Evolutionary conservation across 2,113 vertebrate species (phyloP), one percentile per base, ranked within the genome.

Genomic region (Ciconia stormi): DNA sequence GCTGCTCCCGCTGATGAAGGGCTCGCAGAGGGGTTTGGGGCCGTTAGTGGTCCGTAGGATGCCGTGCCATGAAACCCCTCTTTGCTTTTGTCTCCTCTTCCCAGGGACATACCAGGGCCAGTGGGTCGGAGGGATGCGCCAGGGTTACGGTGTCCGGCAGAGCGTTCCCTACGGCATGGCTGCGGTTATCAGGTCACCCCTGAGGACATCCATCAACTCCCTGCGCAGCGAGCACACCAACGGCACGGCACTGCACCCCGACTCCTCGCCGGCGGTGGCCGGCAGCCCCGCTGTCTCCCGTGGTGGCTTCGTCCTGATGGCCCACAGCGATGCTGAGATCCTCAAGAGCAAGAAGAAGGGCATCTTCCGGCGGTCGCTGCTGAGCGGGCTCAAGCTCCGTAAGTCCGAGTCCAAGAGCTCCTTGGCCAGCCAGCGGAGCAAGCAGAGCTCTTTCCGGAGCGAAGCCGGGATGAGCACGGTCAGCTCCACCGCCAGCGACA

Each of bases 381-480:
- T 99, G 61, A 99, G 99, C 9, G 99, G 99, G 59, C 98, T 99
- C 96, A 99, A 99, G 98, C 98, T 99, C 83, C 99, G 99, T 27
- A 99, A 99, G 92, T 99, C 99, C 0, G 99, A 99, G 96, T 99
- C 99, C 95, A 99, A 99, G 97, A 99, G 99, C 96, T 99, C 99
- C 22, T 95, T 99, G 97, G 99, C 99, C 93, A 99, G 99, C 98
- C 99, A 99, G 97, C 98, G 99, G 94, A 99, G 99, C 99, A 99
- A 99, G 97, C 99, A 99, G 98, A 99, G 99, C 98, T 99, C 99
- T 14, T 99, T 99, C 98, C 99, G 99, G 94, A 99, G 99, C 69
- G 99, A 99, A 98, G 99, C 99, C 0, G 99, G 99, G 87, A 99
- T 99, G 99, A 99, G 99, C 98, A 99, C 99, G 0, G 99, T 99